phyloP scores from a whole-genome alignment of 2,113 vertebrate species.

The Muntiacus muntjak region DNA sequence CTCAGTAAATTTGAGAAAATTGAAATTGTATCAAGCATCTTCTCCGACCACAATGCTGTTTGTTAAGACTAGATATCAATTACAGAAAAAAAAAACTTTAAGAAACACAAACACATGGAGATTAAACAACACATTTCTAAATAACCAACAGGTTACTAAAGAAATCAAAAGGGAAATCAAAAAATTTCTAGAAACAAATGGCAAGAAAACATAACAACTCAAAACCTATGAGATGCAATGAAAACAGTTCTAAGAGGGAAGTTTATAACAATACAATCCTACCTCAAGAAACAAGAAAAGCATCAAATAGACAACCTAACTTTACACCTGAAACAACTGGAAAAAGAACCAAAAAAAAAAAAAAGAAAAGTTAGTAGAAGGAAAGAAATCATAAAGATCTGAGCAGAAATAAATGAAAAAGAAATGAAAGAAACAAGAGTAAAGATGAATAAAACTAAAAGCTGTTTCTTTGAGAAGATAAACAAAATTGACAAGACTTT shows the following conservation, averaged over 20 bases:
- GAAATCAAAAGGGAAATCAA: neutral
- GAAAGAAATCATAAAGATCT: neutral
- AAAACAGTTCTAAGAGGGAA: neutral
- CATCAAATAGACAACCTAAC: neutral
- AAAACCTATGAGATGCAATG: neutral
- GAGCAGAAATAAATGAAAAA: neutral
- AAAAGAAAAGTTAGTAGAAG: neutral
- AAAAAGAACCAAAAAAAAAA: neutral
- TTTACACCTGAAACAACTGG: neutral
- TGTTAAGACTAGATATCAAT: neutral
- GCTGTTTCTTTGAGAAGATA: neutral
- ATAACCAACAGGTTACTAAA: neutral
- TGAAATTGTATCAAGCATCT: neutral
- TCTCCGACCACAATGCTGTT: neutral
- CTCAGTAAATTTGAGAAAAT: neutral
- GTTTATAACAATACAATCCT: neutral
- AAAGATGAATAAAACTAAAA: neutral
- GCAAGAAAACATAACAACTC: neutral
- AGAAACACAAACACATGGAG: neutral
- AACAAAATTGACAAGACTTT: neutral
- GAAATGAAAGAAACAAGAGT: neutral
- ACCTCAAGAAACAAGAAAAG: neutral
- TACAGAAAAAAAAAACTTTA: neutral
- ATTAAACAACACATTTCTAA: neutral
- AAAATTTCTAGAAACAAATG: neutral